Conservation (phyloP, 2,113 vertebrate species). For the Potamarius usumacintae region DNA sequence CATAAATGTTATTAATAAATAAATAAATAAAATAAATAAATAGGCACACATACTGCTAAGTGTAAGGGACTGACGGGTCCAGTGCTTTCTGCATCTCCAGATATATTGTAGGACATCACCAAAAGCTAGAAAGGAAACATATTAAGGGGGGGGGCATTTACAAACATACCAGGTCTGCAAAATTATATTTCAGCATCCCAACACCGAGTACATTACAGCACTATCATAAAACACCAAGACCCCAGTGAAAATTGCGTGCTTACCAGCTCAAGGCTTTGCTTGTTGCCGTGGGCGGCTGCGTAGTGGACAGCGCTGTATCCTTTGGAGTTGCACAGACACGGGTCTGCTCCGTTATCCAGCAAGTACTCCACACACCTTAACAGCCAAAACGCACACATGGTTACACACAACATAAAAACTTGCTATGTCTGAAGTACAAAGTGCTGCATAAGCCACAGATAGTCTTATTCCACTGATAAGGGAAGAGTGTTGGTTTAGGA, state of each 20-base stretch:
- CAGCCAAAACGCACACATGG: not conserved
- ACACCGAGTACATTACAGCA: not conserved
- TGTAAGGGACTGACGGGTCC: slow-evolving; percentile 93
- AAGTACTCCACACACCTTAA: slow-evolving; percentile 91
- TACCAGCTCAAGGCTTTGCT: slow-evolving; percentile 95
- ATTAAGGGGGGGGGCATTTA: not conserved
- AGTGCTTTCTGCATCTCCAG: slow-evolving; percentile 90
- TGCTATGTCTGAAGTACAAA: not conserved
- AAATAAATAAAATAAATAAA: not conserved
- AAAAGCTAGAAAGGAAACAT: slow-evolving; percentile 77
- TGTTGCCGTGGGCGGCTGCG: slow-evolving; percentile 92
- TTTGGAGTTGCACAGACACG: slow-evolving; percentile 88
- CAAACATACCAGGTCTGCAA: not conserved
- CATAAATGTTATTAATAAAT: not conserved
- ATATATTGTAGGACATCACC: slow-evolving; percentile 96
- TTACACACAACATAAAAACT: not conserved
- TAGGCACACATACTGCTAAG: slow-evolving; percentile 84
- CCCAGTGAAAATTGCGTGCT: slow-evolving; percentile 36
- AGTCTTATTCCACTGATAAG: no score
- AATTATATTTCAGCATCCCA: not conserved
- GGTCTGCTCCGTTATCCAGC: slow-evolving; percentile 92
- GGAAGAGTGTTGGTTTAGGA: no score
- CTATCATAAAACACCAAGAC: no score
- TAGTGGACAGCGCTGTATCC: slow-evolving; percentile 96
- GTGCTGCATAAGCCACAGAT: not conserved